These are phyloP conservation scores for Zaprionus nigranus DNA, from an alignment of 1,140 invertebrate genomes.

Conservation along the genomic window DNA sequence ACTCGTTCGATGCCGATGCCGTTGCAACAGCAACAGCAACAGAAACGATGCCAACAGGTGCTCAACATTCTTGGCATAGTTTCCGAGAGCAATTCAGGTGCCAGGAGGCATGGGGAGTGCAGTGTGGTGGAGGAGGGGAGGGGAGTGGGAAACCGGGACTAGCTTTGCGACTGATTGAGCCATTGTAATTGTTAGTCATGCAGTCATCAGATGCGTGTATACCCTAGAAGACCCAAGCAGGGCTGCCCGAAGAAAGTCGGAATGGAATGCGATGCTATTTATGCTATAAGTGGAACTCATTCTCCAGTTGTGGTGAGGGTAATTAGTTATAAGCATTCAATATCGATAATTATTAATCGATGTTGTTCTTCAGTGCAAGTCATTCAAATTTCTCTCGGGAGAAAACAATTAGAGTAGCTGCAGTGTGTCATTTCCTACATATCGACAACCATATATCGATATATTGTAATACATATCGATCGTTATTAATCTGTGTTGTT, in stretches of 20 bases:
- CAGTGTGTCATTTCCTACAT: not conserved
- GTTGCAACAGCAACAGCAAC: slow-evolving; percentile 13
- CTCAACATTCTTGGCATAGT: slow-evolving; percentile 52
- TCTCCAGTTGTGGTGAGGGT: too few relatives aligned
- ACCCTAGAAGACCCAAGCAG: not conserved
- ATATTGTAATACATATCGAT: too few relatives aligned
- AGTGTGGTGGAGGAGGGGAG: not conserved
- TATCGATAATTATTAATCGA: not conserved
- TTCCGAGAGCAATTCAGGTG: slow-evolving; percentile 24
- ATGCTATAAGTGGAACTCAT: slow-evolving; percentile 16
- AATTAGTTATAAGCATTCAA: not conserved
- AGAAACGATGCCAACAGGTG: slow-evolving; percentile 52
- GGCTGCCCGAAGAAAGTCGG: not conserved
- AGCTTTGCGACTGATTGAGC: slow-evolving; percentile 35
- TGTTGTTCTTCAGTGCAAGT: not conserved
- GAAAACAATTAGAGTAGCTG: too few relatives aligned
- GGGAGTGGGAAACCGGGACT: not conserved
- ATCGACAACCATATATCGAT: not conserved
- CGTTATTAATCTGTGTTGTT: not conserved
- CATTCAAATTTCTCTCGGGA: not conserved
- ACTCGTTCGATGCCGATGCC: slow-evolving; percentile 26
- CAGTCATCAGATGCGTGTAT: slow-evolving; percentile 18
- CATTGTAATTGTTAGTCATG: slow-evolving; percentile 27
- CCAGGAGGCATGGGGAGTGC: not conserved
- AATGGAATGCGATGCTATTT: not conserved